Conservation (phyloP, 1,140 invertebrate species). For the Armadillidium nasatum region DNA sequence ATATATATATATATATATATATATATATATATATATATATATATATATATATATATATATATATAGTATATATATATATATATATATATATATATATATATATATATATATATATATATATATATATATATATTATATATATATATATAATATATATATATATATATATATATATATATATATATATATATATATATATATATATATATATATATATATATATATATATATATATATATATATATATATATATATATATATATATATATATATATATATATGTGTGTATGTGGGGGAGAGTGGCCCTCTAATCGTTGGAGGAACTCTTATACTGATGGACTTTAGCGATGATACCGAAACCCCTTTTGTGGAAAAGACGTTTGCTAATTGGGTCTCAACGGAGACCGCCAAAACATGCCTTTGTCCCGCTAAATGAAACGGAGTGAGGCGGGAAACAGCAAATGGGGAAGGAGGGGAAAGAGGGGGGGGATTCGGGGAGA, state of each 20-base stretch:
- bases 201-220: constrained; percentile 18
- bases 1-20: no score
- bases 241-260: constrained; percentile 24
- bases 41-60: no score
- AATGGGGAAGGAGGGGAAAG: neutral
- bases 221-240: constrained; percentile 8
- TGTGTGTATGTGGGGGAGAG: neutral
- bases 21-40: no score
- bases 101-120: no score
- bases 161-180: neutral
- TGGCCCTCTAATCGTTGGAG: neutral
- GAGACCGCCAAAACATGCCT: neutral
- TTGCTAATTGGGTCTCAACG: constrained; percentile 6
- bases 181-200: constrained; percentile 21
- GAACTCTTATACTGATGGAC: neutral
- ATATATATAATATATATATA: no score
- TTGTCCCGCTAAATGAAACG: constrained; percentile 1
- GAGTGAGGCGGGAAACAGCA: no score
- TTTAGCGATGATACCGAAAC: neutral
- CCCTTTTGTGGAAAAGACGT: constrained; percentile 8
- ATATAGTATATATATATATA: no score
- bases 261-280: constrained; percentile 14
- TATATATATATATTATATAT: no score
- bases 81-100: no score
- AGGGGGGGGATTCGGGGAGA: neutral